These are phyloP conservation scores for Gallinago solitaria DNA, from an alignment of 2,797 vertebrate species.

Conservation along the genomic window DNA sequence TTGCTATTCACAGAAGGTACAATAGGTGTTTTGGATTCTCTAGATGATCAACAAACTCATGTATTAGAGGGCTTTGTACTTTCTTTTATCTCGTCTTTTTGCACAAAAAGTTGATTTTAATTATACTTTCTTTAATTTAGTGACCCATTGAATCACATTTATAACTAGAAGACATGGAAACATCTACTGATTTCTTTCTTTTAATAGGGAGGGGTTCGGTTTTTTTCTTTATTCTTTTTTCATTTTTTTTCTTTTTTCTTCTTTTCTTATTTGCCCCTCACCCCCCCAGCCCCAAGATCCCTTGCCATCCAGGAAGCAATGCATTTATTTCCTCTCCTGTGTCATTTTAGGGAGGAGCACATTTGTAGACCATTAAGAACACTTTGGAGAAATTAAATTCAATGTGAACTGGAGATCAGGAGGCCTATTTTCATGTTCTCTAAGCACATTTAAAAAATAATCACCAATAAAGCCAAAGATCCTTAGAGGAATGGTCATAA, in stretches of 20 bases:
- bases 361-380: neutral
- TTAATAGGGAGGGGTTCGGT: rapidly evolving
- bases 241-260: neutral
- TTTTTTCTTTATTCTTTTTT: neutral
- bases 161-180: neutral
- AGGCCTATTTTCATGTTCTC: neutral
- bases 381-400: neutral
- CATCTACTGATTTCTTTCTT: neutral
- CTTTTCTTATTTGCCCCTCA: no score
- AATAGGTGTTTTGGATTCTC: neutral
- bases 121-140: neutral
- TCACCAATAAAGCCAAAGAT: neutral
- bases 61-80: neutral
- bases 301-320: neutral
- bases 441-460: neutral
- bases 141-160: neutral
- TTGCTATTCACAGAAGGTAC: neutral
- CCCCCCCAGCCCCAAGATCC: neutral
- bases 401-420: neutral
- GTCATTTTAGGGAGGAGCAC: neutral
- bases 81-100: neutral
- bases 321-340: neutral
- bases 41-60: neutral
- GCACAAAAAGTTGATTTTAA: neutral
- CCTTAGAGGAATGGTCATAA: neutral